Evolutionary conservation across 2,888 invertebrate genomes (phyloP).

Genomic region (Steinernema carpocapsae): DNA sequence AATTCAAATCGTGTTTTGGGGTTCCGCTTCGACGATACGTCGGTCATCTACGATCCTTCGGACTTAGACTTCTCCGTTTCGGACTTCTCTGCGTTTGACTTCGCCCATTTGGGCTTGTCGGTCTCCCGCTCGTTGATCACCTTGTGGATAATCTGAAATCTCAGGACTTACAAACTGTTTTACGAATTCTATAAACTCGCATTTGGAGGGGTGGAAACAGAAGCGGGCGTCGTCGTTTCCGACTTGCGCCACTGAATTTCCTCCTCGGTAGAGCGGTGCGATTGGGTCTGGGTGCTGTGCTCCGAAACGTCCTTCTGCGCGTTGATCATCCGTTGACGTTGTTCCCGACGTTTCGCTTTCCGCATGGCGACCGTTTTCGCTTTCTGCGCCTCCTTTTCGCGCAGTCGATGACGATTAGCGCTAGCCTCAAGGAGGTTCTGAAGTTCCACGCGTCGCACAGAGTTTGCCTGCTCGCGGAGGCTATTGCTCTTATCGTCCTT

Average conservation of each 20-base stretch:
- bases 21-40: too few relatives aligned
- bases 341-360: neutral
- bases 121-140: neutral
- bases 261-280: conserved; percentile 5
- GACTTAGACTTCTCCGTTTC: too few relatives aligned
- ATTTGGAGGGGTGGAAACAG: too few relatives aligned
- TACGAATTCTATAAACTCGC: neutral
- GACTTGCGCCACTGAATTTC: too few relatives aligned
- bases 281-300: neutral
- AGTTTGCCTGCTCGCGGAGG: neutral
- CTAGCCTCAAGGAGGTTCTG: neutral
- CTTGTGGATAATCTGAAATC: neutral
- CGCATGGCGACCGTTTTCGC: neutral
- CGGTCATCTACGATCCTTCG: too few relatives aligned
- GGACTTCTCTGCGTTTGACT: too few relatives aligned
- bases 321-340: neutral
- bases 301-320: conserved; percentile 8
- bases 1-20: too few relatives aligned
- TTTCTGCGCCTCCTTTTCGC: neutral
- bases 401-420: neutral
- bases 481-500: neutral
- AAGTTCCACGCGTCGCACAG: neutral
- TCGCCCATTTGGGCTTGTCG: neutral
- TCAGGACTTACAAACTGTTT: neutral
- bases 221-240: neutral